Evolutionary conservation across 1,140 invertebrate species (phyloP).

Genomic region (Piezodorus guildinii): DNA sequence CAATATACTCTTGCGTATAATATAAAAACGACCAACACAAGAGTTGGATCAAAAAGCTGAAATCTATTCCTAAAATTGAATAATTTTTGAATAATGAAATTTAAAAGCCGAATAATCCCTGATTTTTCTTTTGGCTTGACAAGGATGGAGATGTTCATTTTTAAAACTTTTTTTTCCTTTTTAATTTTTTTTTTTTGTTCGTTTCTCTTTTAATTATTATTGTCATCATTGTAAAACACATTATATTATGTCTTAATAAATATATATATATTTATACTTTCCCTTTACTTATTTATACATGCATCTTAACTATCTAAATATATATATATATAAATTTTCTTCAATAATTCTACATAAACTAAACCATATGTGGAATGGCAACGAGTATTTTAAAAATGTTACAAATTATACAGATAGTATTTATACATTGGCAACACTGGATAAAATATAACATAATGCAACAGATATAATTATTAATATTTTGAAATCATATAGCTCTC

Average conservation of each 20-base stretch:
- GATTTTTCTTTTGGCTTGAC: background rate
- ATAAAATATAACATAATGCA: conserved; percentile 21
- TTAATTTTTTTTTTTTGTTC: background rate
- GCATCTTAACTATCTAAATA: conserved; percentile 12
- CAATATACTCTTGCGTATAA: background rate
- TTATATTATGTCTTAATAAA: conserved; percentile 16
- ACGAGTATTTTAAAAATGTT: conserved; percentile 19
- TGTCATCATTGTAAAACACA: conserved; percentile 22
- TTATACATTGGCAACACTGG: conserved; percentile 16
- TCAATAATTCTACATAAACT: conserved; percentile 13
- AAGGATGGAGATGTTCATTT: conserved; percentile 6
- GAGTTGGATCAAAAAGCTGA: too few species aligned
- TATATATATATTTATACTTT: conserved; percentile 16
- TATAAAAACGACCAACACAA: too few species aligned
- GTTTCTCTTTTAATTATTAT: conserved; percentile 13
- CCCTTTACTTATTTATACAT: conserved; percentile 10
- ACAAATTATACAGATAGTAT: conserved; percentile 18
- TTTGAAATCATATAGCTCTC: conserved; percentile 8
- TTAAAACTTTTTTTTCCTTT: background rate
- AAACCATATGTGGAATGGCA: conserved; percentile 23
- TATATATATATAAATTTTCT: conserved; percentile 12
- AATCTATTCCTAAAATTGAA: too few species aligned
- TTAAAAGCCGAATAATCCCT: conserved; percentile 10
- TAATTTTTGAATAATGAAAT: too few species aligned
- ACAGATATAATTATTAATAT: conserved; percentile 15